Evolutionary conservation across 1,140 invertebrate species (phyloP).

Genomic region (Drosophila nebulosa): DNA sequence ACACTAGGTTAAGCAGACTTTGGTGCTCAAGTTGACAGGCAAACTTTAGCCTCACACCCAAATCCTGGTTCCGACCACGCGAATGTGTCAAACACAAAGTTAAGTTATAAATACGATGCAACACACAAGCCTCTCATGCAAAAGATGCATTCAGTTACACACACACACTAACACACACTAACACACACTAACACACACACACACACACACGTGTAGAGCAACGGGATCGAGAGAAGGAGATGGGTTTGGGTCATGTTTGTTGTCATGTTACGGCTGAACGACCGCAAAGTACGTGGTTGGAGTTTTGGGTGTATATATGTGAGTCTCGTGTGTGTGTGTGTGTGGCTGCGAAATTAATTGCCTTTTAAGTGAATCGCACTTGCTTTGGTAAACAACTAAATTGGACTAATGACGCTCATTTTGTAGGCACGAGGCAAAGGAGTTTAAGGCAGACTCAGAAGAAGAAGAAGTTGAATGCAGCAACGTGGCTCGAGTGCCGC

Average conservation of each 20-base stretch:
- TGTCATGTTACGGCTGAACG: conserved; percentile 76
- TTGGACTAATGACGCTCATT: conserved; percentile 80
- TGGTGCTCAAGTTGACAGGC: conserved; percentile 25
- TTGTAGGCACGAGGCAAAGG: conserved; percentile 52
- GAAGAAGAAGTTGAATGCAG: conserved; percentile 39
- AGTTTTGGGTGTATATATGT: conserved; percentile 1
- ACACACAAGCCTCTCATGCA: conserved; percentile 7
- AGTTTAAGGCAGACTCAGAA: neutral
- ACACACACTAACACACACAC: conserved; percentile 1
- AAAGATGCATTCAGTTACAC: conserved; percentile 8
- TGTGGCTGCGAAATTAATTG: conserved; percentile 76
- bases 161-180: conserved; percentile 18
- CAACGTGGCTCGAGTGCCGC: conserved; percentile 52
- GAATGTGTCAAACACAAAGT: conserved; percentile 78
- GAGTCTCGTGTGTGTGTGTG: neutral
- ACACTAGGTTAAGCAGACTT: conserved; percentile 17
- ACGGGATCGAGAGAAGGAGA: neutral
- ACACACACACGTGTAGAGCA: neutral
- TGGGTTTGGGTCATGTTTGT: conserved; percentile 54
- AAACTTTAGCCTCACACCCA: conserved; percentile 34
- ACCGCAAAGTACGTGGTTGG: conserved; percentile 76
- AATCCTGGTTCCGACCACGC: conserved; percentile 37
- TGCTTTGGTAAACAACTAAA: conserved; percentile 80
- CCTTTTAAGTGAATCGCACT: conserved; percentile 81
- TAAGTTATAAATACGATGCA: conserved; percentile 77